Evolutionary conservation across 2,797 vertebrate genomes (phyloP), one percentile per base, ranked within the genome.

Genomic region (Hozukius guyotensis): DNA sequence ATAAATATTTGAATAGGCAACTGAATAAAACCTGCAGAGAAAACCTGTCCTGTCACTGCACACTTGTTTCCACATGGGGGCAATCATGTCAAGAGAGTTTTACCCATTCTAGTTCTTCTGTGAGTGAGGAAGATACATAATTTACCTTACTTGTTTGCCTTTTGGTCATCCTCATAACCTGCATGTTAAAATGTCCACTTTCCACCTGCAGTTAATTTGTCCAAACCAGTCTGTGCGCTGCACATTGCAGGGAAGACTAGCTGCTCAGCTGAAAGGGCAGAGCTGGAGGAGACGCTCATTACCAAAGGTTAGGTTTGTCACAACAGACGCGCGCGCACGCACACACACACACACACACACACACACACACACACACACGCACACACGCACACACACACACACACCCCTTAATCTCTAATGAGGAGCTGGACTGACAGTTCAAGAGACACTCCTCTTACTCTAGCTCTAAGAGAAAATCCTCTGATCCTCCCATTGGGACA

Each of bases 1-100:
- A 4, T 24, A 27, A 67, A 80, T 75, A 27, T 72, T 83, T 49
- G 16, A 78, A 72, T 69, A 55, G 31, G 52, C 63, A 52, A 52
- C 14, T 66, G 9, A 89, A 81, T 77, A 85, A 85, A 83, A 56
- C 13, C 32, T 72, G 52, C 22, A 71, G 67, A 73, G 25, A 22
- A 74, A 71, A 57, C 13, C 27, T 69, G 52, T 8, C 2, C 16
- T 78, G 82, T 83, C 60, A 60, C 6, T 87, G 31, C 78, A 52
- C 4, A 4, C 24, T 66, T 2, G 5, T 49, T 9, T 80, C 91
- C 94, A 92, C 93, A 87, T 13, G 93, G 78, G 89, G 93, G 91
- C 91, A 87, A 49, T 88, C 84, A 82, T 60, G 84, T 82, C 80
- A 83, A 78, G 67, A 62, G 57, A 57, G 80, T 66, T 66, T 25